phyloP scores from a whole-genome alignment of 2,113 vertebrate genomes.

The human region GRCh38 chr11:11037001-11037500 shows the following conservation, averaged over 20 bases:
- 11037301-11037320: not conserved
- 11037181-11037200: slow-evolving; percentile 67
- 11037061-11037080: slow-evolving; percentile 49
- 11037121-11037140: slow-evolving; percentile 70
- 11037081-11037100: slow-evolving; percentile 70
- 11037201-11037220: slow-evolving; percentile 64
- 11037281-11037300: not conserved
- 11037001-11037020: slow-evolving; percentile 58
- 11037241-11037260: slow-evolving; percentile 43
- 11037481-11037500: not conserved
- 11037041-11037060: slow-evolving; percentile 16
- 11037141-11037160: slow-evolving; percentile 66
- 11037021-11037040: slow-evolving; percentile 73
- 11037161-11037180: slow-evolving; percentile 68
- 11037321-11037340: not conserved
- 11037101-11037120: slow-evolving; percentile 76
- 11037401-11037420: not conserved
- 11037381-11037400: not conserved
- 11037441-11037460: not conserved
- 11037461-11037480: not conserved
- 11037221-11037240: slow-evolving; percentile 48
- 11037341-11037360: not conserved
- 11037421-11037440: not conserved
- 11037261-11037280: slow-evolving; percentile 31
- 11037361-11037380: not conserved